phyloP scores from a whole-genome alignment of 2,113 vertebrate genomes.

The Aphyosemion australe region DNA sequence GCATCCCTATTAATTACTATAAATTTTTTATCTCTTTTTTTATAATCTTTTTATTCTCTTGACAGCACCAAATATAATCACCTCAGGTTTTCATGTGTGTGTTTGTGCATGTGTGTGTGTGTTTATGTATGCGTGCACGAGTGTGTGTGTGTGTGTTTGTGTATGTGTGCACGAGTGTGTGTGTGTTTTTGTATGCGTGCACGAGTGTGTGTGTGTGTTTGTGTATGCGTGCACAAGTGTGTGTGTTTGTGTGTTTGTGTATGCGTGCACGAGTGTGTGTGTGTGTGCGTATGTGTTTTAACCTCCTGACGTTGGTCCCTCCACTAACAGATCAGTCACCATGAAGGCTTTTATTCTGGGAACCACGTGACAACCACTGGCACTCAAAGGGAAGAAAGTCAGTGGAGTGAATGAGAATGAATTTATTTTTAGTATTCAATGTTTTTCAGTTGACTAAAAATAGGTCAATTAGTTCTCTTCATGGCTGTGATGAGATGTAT shows the following conservation, averaged over 20 bases:
- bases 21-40: too few species aligned
- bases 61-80: too few species aligned
- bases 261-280: background rate
- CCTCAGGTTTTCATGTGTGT: too few species aligned
- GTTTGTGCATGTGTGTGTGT: too few species aligned
- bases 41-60: too few species aligned
- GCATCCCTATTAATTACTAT: too few species aligned
- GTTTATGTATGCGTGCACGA: too few species aligned
- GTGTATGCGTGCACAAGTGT: too few species aligned
- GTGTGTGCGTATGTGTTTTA: background rate
- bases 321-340: too few species aligned
- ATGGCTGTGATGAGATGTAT: conserved; percentile 8
- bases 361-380: background rate
- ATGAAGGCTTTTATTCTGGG: background rate
- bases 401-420: conserved; percentile 6
- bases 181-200: background rate
- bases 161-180: background rate
- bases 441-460: conserved; percentile 68
- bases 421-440: conserved; percentile 63
- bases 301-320: too few species aligned
- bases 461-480: conserved; percentile 59
- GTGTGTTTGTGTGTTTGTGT: too few species aligned
- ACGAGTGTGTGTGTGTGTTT: background rate
- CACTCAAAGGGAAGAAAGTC: background rate
- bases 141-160: too few species aligned